Base-by-base conservation (phyloP, 2,113 vertebrate genomes). In the Salminus brasiliensis region DNA sequence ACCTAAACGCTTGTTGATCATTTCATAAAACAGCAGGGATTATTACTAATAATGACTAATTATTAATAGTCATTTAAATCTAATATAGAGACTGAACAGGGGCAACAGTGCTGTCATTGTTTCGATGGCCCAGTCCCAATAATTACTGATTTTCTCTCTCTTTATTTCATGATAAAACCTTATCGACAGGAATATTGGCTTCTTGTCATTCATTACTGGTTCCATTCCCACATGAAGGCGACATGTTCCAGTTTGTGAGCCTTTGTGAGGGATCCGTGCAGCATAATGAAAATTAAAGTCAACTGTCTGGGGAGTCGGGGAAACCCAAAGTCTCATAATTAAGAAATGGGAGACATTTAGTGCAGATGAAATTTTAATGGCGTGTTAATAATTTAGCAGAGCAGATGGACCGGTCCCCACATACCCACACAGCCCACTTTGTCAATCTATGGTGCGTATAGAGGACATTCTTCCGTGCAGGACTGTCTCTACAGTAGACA, bases 311-410 rank as follows among this genome's bases (percentile, higher is more conserved):
- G 60, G 66, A 76, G 80, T 1, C 49, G 72, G 72, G 88, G 79
- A 82, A 85, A 71, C 80, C 85, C 84, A 76, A 78, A 88, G 88
- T 87, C 86, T 90, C 89, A 88, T 93, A 89, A 93, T 91, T 90
- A 92, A 89, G 87, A 90, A 91, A 92, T 89, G 85, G 85, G 85
- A 90, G 90, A 90, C 89, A 91, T 92, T 93, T 91, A 93, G 87
- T 79, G 84, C 81, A 76, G 76, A 92, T 93, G 79, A 90, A 92
- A 92, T 86, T 88, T 92, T 92, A 91, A 93, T 91, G 88, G 69
- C 78, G 84, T 89, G 88, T 94, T 92, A 89, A 94, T 94, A 93
- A 93, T 94, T 93, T 88, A 93, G 84, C 78, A 88, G 84, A 89
- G 90, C 93, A 93, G 92, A 93, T 93, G 92, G 93, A 88, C 87